Conservation (phyloP, 2,888 invertebrate genomes). For the Hybos culiciformis region DNA sequence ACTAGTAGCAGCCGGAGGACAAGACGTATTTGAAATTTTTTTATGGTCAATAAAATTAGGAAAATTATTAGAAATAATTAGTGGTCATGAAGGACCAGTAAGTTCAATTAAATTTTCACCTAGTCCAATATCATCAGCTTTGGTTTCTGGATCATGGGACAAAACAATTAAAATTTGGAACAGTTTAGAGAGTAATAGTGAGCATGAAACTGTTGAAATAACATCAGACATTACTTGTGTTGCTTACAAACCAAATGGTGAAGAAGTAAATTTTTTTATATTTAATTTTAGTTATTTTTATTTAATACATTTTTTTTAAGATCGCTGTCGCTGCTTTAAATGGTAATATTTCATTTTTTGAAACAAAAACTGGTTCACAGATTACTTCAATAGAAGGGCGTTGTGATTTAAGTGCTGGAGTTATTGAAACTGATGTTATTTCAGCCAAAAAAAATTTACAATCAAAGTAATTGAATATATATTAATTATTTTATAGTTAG, state of each 20-base stretch:
- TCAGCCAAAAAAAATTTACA: slow-evolving; percentile 72
- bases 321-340: slow-evolving; percentile 86
- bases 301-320: slow-evolving; percentile 26
- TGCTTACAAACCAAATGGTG: slow-evolving; percentile 78
- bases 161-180: slow-evolving; percentile 85
- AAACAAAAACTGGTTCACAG: slow-evolving; percentile 56
- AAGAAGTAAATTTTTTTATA: slow-evolving; percentile 43
- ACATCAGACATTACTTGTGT: slow-evolving; percentile 71
- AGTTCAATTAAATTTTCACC: slow-evolving; percentile 71
- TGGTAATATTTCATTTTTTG: slow-evolving; percentile 71
- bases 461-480: slow-evolving; percentile 55
- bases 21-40: slow-evolving; percentile 89
- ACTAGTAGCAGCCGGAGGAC: slow-evolving; percentile 87
- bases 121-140: slow-evolving; percentile 49
- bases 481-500: slow-evolving; percentile 3
- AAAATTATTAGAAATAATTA: slow-evolving; percentile 72
- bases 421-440: slow-evolving; percentile 69
- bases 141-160: slow-evolving; percentile 92
- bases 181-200: slow-evolving; percentile 65
- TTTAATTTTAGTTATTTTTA: not conserved
- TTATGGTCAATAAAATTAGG: slow-evolving; percentile 94
- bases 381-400: slow-evolving; percentile 72
- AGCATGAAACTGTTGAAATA: slow-evolving; percentile 68
- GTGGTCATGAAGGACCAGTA: slow-evolving; percentile 90
- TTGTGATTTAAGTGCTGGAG: slow-evolving; percentile 75